Evolutionary conservation across 1,140 invertebrate species (phyloP), one percentile per base, ranked within the genome.

Genomic region (Lanistes nyassanus): DNA sequence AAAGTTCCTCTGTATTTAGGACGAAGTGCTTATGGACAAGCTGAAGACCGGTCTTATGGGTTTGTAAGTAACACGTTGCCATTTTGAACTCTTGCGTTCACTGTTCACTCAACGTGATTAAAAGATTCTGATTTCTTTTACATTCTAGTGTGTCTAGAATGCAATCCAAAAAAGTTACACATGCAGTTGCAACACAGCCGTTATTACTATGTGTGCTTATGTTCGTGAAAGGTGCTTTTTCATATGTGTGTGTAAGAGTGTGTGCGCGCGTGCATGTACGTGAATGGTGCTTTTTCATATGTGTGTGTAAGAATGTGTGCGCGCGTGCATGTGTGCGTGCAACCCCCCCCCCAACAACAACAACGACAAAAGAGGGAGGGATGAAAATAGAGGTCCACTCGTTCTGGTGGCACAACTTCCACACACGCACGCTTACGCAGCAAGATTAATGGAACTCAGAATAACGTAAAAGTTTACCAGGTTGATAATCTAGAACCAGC

Each of bases 271-370:
- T 62, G 58, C 58, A 31, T 21, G 58, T 26, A 31, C 58, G 26
- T 26, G 26, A 26, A 11, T 1, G 58, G 13, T 9, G 0, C 13
- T 62, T n/a, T 26, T 13, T 62, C 11, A 13, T 13, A 26, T 4
- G 2, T 62, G 58, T 62, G 58, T 62, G 58, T 1, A 11, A 19
- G 58, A 26, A 26, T 26, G 58, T 21, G 58, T 26, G 58, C 34
- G 26, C 34, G 58, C 31, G 58, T 60, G 58, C 31, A 29, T 60
- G 58, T 60, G 58, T 60, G 58, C 31, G 58, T 60, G 58, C n/a
- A n/a, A n/a, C n/a, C n/a, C n/a, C n/a, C n/a, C n/a, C n/a, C n/a
- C n/a, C n/a, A n/a, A n/a, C n/a, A n/a, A n/a, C n/a, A n/a, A n/a
- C n/a, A n/a, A n/a, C n/a, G n/a, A n/a, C n/a, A n/a, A n/a, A n/a